phyloP scores from a whole-genome alignment of 2,888 invertebrate genomes.

The Nephrotoma flavescens region DNA sequence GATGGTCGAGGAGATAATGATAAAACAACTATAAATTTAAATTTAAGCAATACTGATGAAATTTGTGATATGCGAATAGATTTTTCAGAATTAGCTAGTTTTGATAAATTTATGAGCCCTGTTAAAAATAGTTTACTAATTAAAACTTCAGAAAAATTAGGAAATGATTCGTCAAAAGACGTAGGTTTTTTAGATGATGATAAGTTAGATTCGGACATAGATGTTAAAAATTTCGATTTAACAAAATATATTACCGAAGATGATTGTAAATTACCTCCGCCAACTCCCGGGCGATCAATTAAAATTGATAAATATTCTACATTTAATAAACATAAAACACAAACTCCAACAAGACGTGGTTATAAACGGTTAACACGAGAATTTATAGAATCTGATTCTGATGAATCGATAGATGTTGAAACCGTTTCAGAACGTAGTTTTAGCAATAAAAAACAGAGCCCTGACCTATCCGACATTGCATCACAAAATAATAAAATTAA shows the following conservation, averaged over 20 bases:
- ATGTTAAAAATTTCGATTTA: conserved; percentile 27
- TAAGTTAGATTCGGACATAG: conserved; percentile 9
- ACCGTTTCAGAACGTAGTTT: conserved; percentile 20
- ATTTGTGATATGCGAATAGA: not conserved
- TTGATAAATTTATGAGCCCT: conserved; percentile 3
- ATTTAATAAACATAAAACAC: not conserved
- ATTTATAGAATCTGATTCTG: conserved; percentile 19
- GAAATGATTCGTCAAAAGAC: not conserved
- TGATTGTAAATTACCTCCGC: conserved; percentile 18
- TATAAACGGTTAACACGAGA: not conserved
- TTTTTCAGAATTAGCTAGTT: not conserved
- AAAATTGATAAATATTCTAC: not conserved
- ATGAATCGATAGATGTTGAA: conserved; percentile 30
- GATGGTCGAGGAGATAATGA: conserved; percentile 7
- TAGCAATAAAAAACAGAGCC: not conserved
- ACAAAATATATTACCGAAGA: conserved; percentile 30
- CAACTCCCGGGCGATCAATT: not conserved
- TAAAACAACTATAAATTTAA: conserved; percentile 16
- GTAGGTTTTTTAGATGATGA: not conserved
- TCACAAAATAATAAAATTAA: not conserved
- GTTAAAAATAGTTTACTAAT: not conserved
- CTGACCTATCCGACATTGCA: not conserved
- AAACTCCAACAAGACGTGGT: not conserved
- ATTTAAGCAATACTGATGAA: not conserved
- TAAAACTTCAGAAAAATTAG: not conserved